Percentiles rank a stretch among this genome's conserved stretches.
Evolutionary conservation across 2,888 invertebrate genomes (phyloP).

Genomic region (Monopis laevigella): DNA sequence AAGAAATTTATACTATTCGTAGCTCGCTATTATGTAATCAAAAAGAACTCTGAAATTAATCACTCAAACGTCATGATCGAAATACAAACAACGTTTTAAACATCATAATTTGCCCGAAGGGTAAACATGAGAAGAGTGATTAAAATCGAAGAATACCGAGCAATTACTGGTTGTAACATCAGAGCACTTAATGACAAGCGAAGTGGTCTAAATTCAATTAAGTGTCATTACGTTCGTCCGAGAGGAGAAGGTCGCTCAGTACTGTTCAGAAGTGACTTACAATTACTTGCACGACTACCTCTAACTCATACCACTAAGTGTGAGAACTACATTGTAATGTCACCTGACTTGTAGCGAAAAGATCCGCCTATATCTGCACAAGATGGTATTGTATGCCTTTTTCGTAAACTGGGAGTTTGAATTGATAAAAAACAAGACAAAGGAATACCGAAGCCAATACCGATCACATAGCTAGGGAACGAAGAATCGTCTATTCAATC

Average conservation of each 20-base stretch:
- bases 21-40: slow-evolving; percentile 43
- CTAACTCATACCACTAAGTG: slow-evolving; percentile 3
- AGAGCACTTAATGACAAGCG: slow-evolving; percentile 25
- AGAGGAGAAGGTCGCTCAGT: slow-evolving; percentile 6
- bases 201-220: slow-evolving; percentile 23
- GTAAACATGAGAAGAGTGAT: slow-evolving; percentile 31
- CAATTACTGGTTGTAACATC: slow-evolving; percentile 28
- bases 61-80: slow-evolving; percentile 34
- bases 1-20: slow-evolving; percentile 24
- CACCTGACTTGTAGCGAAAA: not conserved
- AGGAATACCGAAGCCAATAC: slow-evolving; percentile 48
- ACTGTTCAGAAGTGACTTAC: slow-evolving; percentile 12
- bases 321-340: slow-evolving; percentile 6
- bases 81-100: slow-evolving; percentile 44
- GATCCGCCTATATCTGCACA: too few relatives aligned
- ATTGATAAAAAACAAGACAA: slow-evolving; percentile 29
- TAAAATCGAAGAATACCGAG: slow-evolving; percentile 31
- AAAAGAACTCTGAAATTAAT: slow-evolving; percentile 44
- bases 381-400: too few relatives aligned
- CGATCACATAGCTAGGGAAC: slow-evolving; percentile 53
- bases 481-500: slow-evolving; percentile 57
- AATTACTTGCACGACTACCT: slow-evolving; percentile 7
- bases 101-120: slow-evolving; percentile 37
- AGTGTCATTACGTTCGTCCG: slow-evolving; percentile 17
- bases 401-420: slow-evolving; percentile 22